Evolutionary conservation across 1,140 invertebrate genomes (phyloP).

Genomic region (Drosophila watanabei): DNA sequence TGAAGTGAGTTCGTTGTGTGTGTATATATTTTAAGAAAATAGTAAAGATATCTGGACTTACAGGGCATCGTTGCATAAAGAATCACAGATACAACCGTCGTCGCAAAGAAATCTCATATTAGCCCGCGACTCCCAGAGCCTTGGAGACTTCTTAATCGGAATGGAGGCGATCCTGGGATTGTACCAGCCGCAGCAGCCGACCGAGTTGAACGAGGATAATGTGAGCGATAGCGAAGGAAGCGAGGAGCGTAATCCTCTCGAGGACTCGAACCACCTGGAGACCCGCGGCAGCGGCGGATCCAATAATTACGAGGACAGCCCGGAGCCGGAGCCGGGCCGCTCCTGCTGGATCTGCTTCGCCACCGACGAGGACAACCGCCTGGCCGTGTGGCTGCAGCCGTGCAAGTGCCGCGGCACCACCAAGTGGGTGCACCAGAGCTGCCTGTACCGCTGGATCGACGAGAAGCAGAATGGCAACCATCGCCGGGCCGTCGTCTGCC

Average conservation of each 20-base stretch:
- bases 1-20: conserved; percentile 8
- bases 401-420: conserved; percentile 97
- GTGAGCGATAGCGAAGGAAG: no score
- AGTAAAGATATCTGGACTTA: background rate
- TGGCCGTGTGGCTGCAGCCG: conserved; percentile 97
- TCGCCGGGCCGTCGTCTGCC: conserved; percentile 93
- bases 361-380: conserved; percentile 95
- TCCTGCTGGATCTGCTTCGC: conserved; percentile 99
- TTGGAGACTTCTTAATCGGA: background rate
- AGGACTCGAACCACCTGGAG: background rate
- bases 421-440: conserved; percentile 97
- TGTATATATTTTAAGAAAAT: background rate
- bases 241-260: background rate
- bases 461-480: conserved; percentile 97
- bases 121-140: background rate
- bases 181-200: background rate
- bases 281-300: conserved; percentile 1
- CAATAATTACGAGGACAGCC: background rate
- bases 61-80: background rate
- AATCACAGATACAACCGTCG: background rate
- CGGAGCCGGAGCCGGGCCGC: conserved; percentile 20
- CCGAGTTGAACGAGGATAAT: background rate
- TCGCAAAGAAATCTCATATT: background rate
- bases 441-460: conserved; percentile 98
- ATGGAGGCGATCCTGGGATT: background rate